phyloP scores from a whole-genome alignment of 2,797 vertebrate genomes.

The Sebastes flavidus region DNA sequence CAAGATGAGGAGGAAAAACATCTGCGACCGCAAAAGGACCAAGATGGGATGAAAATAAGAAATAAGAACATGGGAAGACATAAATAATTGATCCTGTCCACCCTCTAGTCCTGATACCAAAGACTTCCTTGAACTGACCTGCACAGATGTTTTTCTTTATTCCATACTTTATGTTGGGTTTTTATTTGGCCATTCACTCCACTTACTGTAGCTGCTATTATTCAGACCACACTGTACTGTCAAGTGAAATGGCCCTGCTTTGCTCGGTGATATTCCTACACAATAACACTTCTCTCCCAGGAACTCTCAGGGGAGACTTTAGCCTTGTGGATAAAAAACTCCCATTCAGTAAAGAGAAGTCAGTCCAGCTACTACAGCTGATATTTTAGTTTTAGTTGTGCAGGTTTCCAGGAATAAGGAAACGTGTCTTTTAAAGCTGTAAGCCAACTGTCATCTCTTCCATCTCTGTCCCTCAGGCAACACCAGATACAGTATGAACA shows the following conservation, averaged over 20 bases:
- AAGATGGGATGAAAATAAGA: not conserved
- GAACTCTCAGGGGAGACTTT: conserved; percentile 18
- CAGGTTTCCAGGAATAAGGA: not conserved
- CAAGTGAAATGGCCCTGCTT: conserved; percentile 9
- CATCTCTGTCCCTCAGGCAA: not conserved
- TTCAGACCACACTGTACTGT: conserved; percentile 7
- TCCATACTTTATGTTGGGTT: not conserved
- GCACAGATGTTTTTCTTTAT: not conserved
- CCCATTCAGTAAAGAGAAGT: conserved; percentile 4
- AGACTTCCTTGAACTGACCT: not conserved
- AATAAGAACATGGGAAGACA: not conserved
- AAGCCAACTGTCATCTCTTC: not conserved
- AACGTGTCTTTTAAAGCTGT: not conserved
- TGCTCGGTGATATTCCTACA: conserved; percentile 4
- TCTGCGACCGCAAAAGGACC: not conserved
- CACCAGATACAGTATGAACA: not conserved
- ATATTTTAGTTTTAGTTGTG: not conserved
- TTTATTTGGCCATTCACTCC: not conserved
- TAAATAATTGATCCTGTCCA: not conserved
- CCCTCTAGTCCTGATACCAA: not conserved
- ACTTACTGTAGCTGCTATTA: conserved; percentile 2
- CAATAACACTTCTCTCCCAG: conserved; percentile 9
- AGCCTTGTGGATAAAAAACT: conserved; percentile 28
- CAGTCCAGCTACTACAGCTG: not conserved
- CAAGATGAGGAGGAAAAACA: not conserved